Conservation (phyloP, 2,888 invertebrate genomes). For the Drosophila gaucha region DNA sequence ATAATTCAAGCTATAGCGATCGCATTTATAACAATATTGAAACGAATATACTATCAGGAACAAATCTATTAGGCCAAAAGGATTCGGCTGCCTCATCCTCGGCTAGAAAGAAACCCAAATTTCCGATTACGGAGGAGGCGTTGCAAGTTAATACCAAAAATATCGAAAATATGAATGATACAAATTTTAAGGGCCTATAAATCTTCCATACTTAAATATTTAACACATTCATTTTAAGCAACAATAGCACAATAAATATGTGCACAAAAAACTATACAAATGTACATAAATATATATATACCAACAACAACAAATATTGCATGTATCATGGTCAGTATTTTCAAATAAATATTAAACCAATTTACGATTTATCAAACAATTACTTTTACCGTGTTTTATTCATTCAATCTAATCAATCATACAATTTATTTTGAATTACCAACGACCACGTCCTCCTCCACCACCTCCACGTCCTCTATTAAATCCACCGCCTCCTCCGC, state of each 20-base stretch:
- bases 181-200: conserved; percentile 38
- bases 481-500: conserved; percentile 45
- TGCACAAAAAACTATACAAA: conserved; percentile 25
- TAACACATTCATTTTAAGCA: conserved; percentile 12
- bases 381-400: neutral
- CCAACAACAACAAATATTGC: conserved; percentile 16
- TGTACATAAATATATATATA: conserved; percentile 27
- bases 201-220: conserved; percentile 21
- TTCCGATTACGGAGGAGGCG: conserved; percentile 24
- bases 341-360: conserved; percentile 39
- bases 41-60: neutral
- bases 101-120: conserved; percentile 32
- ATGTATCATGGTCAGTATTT: conserved; percentile 41
- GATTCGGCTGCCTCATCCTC: conserved; percentile 17
- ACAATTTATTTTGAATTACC: conserved; percentile 38
- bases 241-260: conserved; percentile 34
- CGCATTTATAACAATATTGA: conserved; percentile 41
- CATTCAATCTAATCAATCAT: neutral
- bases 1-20: conserved; percentile 48
- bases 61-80: conserved; percentile 32
- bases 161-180: conserved; percentile 47
- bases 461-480: conserved; percentile 46
- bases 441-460: conserved; percentile 56
- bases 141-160: conserved; percentile 40
- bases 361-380: conserved; percentile 22